Conservation (phyloP, 2,113 vertebrate species). For the Poeciliopsis turrubarensis region DNA sequence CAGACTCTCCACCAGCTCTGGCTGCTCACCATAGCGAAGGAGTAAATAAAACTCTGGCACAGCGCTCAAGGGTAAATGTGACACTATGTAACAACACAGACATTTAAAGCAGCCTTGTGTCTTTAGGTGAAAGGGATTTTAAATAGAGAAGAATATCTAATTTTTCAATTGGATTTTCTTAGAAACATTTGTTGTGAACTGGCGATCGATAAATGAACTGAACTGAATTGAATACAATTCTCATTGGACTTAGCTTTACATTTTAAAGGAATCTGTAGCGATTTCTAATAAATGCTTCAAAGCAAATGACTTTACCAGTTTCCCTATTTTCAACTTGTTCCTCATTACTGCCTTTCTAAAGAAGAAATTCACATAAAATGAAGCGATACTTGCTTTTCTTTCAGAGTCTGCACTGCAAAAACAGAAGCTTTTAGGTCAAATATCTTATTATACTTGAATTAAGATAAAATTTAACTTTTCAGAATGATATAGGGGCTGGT, state of each 20-base stretch:
- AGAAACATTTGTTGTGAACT: too few species aligned
- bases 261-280: not conserved
- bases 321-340: not conserved
- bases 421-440: too few species aligned
- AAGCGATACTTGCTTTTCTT: not conserved
- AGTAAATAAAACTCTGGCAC: slow-evolving; percentile 58
- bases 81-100: slow-evolving; percentile 9
- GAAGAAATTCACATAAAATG: not conserved
- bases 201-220: too few species aligned
- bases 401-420: not conserved
- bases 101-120: not conserved
- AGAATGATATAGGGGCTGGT: too few species aligned
- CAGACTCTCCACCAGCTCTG: slow-evolving; percentile 10
- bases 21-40: slow-evolving; percentile 46
- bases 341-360: not conserved
- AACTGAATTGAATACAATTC: not conserved
- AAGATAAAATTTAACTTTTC: too few species aligned
- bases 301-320: not conserved
- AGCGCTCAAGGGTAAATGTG: slow-evolving; percentile 39
- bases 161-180: not conserved
- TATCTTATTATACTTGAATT: too few species aligned
- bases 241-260: not conserved
- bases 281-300: slow-evolving; percentile 6
- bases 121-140: slow-evolving; percentile 9
- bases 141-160: not conserved